Evolutionary conservation across 2,797 vertebrate genomes (phyloP).

Genomic region (Echiichthys vipera): DNA sequence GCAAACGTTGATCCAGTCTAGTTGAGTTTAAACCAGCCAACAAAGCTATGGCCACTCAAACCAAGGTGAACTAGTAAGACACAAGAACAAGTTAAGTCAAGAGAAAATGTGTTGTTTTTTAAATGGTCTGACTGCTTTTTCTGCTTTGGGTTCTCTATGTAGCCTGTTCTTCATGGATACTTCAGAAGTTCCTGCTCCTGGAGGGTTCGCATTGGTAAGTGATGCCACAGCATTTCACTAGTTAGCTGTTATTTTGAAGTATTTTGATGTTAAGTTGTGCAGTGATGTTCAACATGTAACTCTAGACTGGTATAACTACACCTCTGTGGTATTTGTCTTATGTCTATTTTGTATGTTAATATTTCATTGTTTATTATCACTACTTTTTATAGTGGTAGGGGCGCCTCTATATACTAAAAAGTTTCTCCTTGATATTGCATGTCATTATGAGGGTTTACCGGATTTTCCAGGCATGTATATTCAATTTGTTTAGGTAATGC

Average conservation of each 20-base stretch:
- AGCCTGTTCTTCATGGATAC: constrained; percentile 96
- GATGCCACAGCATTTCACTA: neutral
- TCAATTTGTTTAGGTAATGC: too few species aligned
- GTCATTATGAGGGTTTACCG: too few species aligned
- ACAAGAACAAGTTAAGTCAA: neutral
- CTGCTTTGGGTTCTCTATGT: constrained; percentile 29
- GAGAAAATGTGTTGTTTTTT: neutral
- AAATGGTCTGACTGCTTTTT: constrained; percentile 12
- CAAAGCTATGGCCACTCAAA: constrained; percentile 75
- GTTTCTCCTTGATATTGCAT: too few species aligned
- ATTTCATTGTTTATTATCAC: too few species aligned
- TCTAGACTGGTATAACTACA: too few species aligned
- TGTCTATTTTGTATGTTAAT: too few species aligned
- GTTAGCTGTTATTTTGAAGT: neutral
- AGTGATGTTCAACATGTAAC: too few species aligned
- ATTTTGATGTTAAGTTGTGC: neutral
- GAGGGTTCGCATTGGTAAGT: constrained; percentile 97
- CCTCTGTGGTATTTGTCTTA: too few species aligned
- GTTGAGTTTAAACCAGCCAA: constrained; percentile 5
- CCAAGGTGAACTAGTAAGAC: constrained; percentile 76
- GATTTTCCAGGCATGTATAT: too few species aligned
- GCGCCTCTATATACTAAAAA: too few species aligned
- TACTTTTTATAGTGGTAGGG: too few species aligned
- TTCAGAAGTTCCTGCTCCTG: constrained; percentile 98
- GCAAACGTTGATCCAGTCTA: constrained; percentile 24